These are phyloP conservation scores for Syrphus vitripennis DNA, from an alignment of 2,888 invertebrate species.

Conservation along the genomic window DNA sequence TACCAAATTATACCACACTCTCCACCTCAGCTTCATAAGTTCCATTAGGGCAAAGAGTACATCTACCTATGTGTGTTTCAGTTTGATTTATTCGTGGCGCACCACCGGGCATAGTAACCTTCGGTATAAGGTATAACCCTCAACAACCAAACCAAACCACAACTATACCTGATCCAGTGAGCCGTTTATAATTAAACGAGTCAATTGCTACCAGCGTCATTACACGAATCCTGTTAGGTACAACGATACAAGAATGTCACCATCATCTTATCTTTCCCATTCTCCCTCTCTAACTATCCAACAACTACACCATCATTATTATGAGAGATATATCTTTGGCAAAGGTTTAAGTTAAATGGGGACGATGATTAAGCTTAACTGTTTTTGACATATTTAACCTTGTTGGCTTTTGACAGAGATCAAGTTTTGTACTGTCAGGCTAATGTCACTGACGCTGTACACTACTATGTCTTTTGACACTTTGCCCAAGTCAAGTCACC, in stretches of 20 bases:
- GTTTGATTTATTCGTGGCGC: conserved; percentile 66
- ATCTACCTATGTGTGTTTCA: background rate
- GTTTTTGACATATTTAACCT: conserved; percentile 64
- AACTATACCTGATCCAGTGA: conserved; percentile 37
- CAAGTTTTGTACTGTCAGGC: conserved; percentile 36
- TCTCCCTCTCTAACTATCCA: background rate
- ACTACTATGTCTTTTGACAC: conserved; percentile 37
- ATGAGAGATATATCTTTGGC: conserved; percentile 30
- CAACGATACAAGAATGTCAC: background rate
- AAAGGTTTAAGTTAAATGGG: conserved; percentile 41
- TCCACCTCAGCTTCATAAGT: background rate
- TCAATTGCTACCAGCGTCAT: conserved; percentile 56
- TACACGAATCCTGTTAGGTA: conserved; percentile 30
- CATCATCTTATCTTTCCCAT: background rate
- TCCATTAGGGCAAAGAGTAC: conserved; percentile 10
- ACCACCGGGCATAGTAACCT: conserved; percentile 56
- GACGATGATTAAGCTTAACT: conserved; percentile 59
- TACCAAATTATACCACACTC: conserved; percentile 1
- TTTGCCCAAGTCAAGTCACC: conserved; percentile 20
- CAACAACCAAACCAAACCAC: too few species aligned
- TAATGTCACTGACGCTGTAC: background rate
- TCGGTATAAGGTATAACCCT: too few species aligned
- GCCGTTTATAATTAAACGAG: conserved; percentile 69
- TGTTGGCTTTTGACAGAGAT: conserved; percentile 44
- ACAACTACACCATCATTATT: background rate